Evolutionary conservation across 2,888 invertebrate species (phyloP), one percentile per base, ranked within the genome.

Genomic region (Clusia tigrina): DNA sequence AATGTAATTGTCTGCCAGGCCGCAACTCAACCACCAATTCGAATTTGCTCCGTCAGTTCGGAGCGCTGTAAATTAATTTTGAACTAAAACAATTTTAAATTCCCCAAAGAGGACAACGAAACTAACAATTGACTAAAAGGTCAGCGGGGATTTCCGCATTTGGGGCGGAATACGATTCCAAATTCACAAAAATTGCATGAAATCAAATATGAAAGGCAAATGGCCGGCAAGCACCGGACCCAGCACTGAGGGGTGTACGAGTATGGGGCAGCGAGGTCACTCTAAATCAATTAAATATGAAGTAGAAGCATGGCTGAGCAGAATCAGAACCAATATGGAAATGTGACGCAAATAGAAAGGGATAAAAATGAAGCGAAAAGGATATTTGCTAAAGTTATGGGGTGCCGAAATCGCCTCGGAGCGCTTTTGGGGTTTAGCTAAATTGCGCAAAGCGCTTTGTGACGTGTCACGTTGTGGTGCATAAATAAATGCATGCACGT

Each of bases 281-380:
- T n/a, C n/a, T 48, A 48, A 48, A 48, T 48, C 48, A 48, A 48
- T 48, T 48, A 48, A 48, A 48, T 48, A 20, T 48, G 20, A 18
- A 20, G 15, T 48, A 20, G 5, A 20, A 18, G 2, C 20, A 42
- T 17, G n/a, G n/a, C 42, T n/a, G 12, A 32, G 12, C 12, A 32
- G 12, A 32, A 32, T 32, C 9, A n/a, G 42, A 10, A 42, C n/a
- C 42, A 42, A 42, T 12, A n/a, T 42, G 15, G 22, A 48, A 48
- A 48, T 22, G 12, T 6, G 22, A 48, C 48, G 15, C 18, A 22
- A 18, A 18, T 20, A 48, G 22, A 48, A 20, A 2, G 5, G 18
- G 48, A 20, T 3, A 20, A 5, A 18, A 20, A 48, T 48, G 22
- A 3, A 3, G n/a, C 22, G n/a, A 48, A 48, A 48, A 20, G 42